Evolutionary conservation across 2,888 invertebrate genomes (phyloP).

Genomic region (Ctena decussata): DNA sequence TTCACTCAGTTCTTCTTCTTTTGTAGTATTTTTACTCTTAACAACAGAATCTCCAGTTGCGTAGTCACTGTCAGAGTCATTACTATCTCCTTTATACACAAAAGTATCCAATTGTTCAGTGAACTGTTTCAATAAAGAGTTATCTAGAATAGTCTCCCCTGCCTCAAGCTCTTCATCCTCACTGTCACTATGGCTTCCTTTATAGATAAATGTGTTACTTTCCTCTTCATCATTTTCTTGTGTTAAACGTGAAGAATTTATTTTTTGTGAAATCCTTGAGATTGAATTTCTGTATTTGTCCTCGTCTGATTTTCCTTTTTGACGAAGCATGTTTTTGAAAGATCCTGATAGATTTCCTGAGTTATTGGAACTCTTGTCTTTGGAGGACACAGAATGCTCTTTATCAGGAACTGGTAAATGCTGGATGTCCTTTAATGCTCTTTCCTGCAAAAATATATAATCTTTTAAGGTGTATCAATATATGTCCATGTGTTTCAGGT

Average conservation of each 20-base stretch:
- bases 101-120: conserved; percentile 51
- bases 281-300: conserved; percentile 47
- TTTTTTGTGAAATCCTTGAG: conserved; percentile 49
- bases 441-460: conserved; percentile 42
- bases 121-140: conserved; percentile 50
- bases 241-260: conserved; percentile 48
- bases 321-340: conserved; percentile 43
- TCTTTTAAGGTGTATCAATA: too few species aligned
- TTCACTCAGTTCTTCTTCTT: conserved; percentile 17
- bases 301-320: conserved; percentile 50
- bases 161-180: conserved; percentile 55
- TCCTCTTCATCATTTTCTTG: conserved; percentile 25
- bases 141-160: conserved; percentile 53
- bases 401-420: conserved; percentile 45
- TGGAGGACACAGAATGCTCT: conserved; percentile 11
- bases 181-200: conserved; percentile 21
- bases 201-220: conserved; percentile 46
- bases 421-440: conserved; percentile 12
- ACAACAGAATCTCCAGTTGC: conserved; percentile 26
- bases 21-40: background rate
- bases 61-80: conserved; percentile 51
- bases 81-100: conserved; percentile 50
- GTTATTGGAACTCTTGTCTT: conserved; percentile 22
- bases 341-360: conserved; percentile 40
- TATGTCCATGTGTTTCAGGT: too few species aligned